phyloP scores from a whole-genome alignment of 53 echinoderm and acorn worm species.

The Glandiceps talaboti region DNA sequence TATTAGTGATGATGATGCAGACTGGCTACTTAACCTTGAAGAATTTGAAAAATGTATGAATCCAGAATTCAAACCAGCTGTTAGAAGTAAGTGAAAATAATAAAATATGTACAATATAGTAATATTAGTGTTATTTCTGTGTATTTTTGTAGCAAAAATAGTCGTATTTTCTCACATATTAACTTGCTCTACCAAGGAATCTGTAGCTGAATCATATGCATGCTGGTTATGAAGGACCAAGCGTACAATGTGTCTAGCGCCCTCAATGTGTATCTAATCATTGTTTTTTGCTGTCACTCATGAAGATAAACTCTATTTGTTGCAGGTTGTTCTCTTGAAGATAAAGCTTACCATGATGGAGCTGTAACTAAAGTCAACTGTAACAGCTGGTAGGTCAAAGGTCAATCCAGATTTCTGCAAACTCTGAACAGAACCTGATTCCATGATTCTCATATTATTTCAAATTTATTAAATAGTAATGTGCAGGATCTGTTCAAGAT shows the following conservation, averaged over 20 bases:
- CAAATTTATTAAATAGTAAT: too few species aligned
- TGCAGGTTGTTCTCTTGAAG: conserved; percentile 38
- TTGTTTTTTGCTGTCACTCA: too few species aligned
- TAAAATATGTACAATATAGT: too few species aligned
- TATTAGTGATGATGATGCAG: conserved; percentile 19
- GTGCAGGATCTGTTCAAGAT: too few species aligned
- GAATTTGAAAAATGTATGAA: conserved; percentile 26
- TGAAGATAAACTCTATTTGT: too few species aligned
- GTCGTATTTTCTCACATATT: too few species aligned
- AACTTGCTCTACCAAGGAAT: too few species aligned
- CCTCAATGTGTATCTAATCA: neutral
- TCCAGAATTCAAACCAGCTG: conserved; percentile 23
- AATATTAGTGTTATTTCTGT: neutral
- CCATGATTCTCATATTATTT: too few species aligned
- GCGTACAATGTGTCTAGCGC: neutral
- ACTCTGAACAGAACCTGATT: neutral
- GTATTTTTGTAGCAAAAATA: neutral
- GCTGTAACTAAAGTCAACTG: conserved; percentile 25
- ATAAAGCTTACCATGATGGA: conserved; percentile 26
- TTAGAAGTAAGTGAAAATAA: conserved; percentile 32
- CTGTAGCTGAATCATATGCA: too few species aligned
- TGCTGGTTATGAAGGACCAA: too few species aligned
- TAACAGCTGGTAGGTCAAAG: conserved; percentile 28
- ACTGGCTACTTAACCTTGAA: conserved; percentile 29
- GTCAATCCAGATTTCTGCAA: neutral